phyloP scores from a whole-genome alignment of 2,113 vertebrate species.

The Pseudolaguvia tuberculata region DNA sequence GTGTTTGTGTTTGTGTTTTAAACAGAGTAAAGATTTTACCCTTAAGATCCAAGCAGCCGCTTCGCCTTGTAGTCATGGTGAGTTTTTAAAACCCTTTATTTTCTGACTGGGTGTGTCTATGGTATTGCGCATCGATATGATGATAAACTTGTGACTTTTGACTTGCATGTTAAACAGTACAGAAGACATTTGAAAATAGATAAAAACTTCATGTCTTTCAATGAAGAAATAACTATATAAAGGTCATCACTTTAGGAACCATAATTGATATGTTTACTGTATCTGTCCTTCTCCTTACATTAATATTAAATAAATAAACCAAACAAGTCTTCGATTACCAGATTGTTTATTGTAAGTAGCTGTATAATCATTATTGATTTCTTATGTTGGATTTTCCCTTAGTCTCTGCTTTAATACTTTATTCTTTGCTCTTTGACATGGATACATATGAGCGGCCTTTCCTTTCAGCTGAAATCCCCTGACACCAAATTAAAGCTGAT shows the following conservation, averaged over 20 bases:
- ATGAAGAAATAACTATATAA: too few relatives aligned
- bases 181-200: too few relatives aligned
- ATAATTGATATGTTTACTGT: not conserved
- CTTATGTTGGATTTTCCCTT: not conserved
- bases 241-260: not conserved
- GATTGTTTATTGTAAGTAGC: too few relatives aligned
- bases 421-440: not conserved
- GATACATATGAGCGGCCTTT: slow-evolving; percentile 8
- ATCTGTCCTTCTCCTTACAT: not conserved
- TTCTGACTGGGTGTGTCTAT: not conserved
- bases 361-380: not conserved
- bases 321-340: too few relatives aligned
- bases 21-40: slow-evolving; percentile 60
- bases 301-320: not conserved
- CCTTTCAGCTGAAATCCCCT: slow-evolving; percentile 38
- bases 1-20: slow-evolving; percentile 16
- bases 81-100: not conserved
- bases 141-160: not conserved
- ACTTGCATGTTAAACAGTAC: not conserved
- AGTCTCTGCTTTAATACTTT: not conserved
- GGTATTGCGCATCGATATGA: not conserved
- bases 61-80: slow-evolving; percentile 30
- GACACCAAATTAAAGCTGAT: slow-evolving; percentile 53
- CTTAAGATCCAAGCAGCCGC: slow-evolving; percentile 34
- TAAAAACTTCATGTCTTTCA: not conserved